Evolutionary conservation across 2,113 vertebrate genomes (phyloP).

Genomic region (Trematomus loennbergii): DNA sequence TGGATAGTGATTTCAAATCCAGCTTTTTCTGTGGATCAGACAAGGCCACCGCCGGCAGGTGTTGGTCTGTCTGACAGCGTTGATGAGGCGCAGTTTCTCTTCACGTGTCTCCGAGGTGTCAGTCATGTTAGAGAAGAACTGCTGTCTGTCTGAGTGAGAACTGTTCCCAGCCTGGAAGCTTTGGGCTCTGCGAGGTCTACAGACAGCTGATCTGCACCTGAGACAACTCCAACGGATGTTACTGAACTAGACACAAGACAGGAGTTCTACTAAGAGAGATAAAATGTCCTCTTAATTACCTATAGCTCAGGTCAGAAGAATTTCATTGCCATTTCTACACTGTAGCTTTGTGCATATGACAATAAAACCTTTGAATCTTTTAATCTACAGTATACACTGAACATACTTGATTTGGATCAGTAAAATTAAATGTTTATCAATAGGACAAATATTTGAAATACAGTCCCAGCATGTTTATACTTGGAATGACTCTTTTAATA

Average conservation of each 20-base stretch:
- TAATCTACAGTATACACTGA: too few relatives aligned
- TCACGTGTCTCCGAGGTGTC: slow-evolving; percentile 36
- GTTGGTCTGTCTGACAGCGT: slow-evolving; percentile 31
- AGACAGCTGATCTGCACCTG: slow-evolving; percentile 36
- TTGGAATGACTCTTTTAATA: background rate
- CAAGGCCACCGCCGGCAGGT: slow-evolving; percentile 37
- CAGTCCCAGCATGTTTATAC: background rate
- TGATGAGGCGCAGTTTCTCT: slow-evolving; percentile 26
- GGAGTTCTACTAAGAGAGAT: background rate
- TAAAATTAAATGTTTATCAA: background rate
- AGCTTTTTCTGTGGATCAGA: slow-evolving; percentile 23
- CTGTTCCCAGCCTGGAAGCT: slow-evolving; percentile 23
- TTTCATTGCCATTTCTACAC: too few relatives aligned
- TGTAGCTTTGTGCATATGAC: too few relatives aligned
- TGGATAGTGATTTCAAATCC: slow-evolving; percentile 37
- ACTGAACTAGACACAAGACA: background rate
- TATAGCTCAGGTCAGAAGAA: too few relatives aligned
- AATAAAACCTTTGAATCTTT: too few relatives aligned
- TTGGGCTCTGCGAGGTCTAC: slow-evolving; percentile 30
- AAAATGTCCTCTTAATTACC: background rate
- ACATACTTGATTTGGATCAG: too few relatives aligned
- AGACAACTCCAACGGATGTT: background rate
- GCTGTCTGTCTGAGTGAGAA: slow-evolving; percentile 23
- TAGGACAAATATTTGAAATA: background rate
- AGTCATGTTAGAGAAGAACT: slow-evolving; percentile 31